Conservation (phyloP, 2,888 invertebrate genomes). For the Heliconius ismenius region DNA sequence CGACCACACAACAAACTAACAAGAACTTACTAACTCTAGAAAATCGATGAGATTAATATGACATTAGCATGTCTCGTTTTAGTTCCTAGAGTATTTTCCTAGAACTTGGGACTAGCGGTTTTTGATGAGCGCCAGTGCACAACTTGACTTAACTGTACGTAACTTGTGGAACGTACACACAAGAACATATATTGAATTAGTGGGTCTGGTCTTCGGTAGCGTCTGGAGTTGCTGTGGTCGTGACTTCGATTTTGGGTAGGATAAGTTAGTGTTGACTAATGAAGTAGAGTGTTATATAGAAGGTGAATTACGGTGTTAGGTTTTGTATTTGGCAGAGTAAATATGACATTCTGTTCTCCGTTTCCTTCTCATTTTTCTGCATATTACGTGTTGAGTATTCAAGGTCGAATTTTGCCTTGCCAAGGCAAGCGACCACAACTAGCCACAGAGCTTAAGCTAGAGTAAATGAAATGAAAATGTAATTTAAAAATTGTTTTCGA, state of each 20-base stretch:
- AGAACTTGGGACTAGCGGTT: constrained; percentile 42
- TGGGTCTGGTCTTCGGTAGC: background rate
- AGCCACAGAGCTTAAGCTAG: too few relatives aligned
- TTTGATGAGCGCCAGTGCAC: constrained; percentile 41
- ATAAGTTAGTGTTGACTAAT: background rate
- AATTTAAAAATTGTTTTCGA: too few relatives aligned
- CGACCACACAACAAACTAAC: background rate
- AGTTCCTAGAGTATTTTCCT: constrained; percentile 34
- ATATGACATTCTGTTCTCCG: background rate
- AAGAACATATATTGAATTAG: constrained; percentile 12
- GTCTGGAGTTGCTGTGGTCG: background rate
- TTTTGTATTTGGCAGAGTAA: background rate
- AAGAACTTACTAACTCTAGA: constrained; percentile 9
- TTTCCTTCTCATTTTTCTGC: too few relatives aligned
- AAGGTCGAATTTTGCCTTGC: too few relatives aligned
- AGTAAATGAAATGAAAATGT: too few relatives aligned
- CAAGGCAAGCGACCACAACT: too few relatives aligned
- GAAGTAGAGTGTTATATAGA: background rate
- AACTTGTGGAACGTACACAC: constrained; percentile 25
- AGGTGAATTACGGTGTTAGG: background rate
- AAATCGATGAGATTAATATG: constrained; percentile 32
- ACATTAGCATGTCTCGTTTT: constrained; percentile 29
- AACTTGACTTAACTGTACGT: constrained; percentile 40
- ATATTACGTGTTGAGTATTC: too few relatives aligned
- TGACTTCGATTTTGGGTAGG: background rate